Percentiles rank a stretch among this genome's conserved stretches.
These are phyloP conservation scores for Todus mexicanus DNA, from an alignment of 2,797 vertebrate genomes.

Conservation along the genomic window DNA sequence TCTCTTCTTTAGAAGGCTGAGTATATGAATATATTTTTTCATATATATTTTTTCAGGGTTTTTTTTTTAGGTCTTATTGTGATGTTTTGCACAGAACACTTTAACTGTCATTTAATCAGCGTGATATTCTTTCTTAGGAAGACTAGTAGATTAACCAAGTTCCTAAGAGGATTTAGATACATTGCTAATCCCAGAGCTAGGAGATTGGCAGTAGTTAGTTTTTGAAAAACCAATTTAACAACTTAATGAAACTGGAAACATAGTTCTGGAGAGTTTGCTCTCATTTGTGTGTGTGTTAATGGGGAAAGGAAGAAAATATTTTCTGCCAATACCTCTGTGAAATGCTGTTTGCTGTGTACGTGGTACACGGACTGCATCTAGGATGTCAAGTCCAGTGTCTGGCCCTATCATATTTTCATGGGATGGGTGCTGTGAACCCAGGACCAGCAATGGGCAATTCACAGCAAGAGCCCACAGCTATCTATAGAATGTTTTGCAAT, in stretches of 20 bases:
- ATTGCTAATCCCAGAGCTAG: background rate
- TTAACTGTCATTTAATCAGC: background rate
- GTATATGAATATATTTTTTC: background rate
- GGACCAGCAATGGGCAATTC: background rate
- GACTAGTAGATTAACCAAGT: conserved; percentile 20
- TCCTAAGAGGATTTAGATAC: conserved; percentile 21
- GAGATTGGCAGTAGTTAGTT: background rate
- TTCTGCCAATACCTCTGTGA: background rate
- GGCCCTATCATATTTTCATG: background rate
- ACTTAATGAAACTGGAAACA: background rate
- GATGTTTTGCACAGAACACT: background rate
- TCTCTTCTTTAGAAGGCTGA: background rate
- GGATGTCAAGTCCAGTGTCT: background rate
- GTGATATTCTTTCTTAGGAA: background rate
- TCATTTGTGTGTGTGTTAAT: background rate
- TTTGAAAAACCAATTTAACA: background rate
- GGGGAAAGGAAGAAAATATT: background rate
- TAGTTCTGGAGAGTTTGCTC: background rate
- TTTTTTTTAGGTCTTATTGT: background rate
- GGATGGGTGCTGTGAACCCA: background rate
- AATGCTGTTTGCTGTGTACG: background rate
- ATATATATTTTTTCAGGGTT: background rate
- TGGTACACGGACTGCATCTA: background rate
- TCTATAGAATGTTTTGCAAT: background rate
- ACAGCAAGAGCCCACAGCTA: background rate